phyloP scores from a whole-genome alignment of 2,797 vertebrate genomes.

The Artibeus jamaicensis region DNA sequence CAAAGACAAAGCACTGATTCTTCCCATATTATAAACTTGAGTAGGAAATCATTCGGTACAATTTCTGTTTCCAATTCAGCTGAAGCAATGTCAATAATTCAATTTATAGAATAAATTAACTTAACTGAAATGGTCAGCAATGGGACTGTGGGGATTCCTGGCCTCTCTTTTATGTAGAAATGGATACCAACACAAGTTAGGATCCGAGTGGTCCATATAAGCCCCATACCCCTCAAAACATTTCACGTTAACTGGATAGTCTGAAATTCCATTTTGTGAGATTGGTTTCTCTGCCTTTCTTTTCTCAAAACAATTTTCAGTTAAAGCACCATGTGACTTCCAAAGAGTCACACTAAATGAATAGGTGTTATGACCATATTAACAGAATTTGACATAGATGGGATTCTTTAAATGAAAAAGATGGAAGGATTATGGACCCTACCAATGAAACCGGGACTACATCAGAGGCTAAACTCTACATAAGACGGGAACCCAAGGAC shows the following conservation, averaged over 20 bases:
- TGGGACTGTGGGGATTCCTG: neutral
- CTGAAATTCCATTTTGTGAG: neutral
- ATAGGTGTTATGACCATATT: neutral
- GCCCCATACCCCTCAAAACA: neutral
- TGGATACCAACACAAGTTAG: neutral
- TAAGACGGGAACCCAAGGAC: neutral
- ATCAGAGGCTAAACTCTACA: neutral
- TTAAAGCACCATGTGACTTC: neutral
- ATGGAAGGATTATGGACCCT: neutral
- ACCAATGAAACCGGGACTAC: neutral
- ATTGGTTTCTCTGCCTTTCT: neutral
- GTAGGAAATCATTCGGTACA: neutral
- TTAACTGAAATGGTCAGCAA: neutral
- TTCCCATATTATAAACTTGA: neutral
- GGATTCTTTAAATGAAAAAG: neutral
- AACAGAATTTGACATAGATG: neutral
- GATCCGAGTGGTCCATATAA: neutral
- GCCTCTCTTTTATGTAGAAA: neutral
- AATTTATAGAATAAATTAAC: conserved; percentile 2
- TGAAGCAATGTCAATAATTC: neutral
- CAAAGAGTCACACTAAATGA: neutral
- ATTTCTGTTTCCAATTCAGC: neutral
- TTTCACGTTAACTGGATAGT: neutral
- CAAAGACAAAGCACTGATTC: neutral
- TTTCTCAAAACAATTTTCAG: neutral